A percentile compares a stretch with the other conserved stretches of the same genome.
phyloP scores from a whole-genome alignment of 2,113 vertebrate genomes.

The Patagioenas fasciata region DNA sequence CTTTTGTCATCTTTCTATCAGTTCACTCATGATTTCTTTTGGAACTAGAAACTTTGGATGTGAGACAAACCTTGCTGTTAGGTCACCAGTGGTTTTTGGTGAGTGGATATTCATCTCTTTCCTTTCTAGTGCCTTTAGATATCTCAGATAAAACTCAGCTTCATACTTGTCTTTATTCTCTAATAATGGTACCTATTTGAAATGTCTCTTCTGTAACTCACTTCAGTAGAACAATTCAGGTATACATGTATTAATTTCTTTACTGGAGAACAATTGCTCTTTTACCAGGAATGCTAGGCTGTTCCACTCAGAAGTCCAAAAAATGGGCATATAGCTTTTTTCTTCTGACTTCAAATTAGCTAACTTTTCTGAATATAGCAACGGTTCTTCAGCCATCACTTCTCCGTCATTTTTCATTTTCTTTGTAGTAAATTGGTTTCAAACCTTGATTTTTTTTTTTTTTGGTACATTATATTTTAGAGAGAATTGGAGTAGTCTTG shows the following conservation, averaged over 20 bases:
- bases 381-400: background rate
- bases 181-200: background rate
- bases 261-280: background rate
- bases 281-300: background rate
- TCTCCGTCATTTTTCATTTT: background rate
- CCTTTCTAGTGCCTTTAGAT: conserved; percentile 9
- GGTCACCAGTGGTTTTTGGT: conserved; percentile 41
- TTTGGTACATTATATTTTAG: background rate
- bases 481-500: background rate
- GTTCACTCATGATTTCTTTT: conserved; percentile 34
- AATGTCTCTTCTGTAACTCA: background rate
- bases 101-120: conserved; percentile 48
- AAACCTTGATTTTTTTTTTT: background rate
- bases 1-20: conserved; percentile 47
- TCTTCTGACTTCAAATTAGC: background rate
- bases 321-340: background rate
- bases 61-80: conserved; percentile 33
- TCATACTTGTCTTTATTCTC: background rate
- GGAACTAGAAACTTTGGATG: conserved; percentile 10
- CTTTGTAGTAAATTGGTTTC: background rate
- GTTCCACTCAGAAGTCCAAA: background rate
- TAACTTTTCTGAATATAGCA: background rate
- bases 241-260: background rate
- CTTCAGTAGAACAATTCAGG: background rate
- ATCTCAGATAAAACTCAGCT: conserved; percentile 1